Base-by-base conservation (phyloP, 2,113 vertebrate species). In the Synchiropus splendidus region DNA sequence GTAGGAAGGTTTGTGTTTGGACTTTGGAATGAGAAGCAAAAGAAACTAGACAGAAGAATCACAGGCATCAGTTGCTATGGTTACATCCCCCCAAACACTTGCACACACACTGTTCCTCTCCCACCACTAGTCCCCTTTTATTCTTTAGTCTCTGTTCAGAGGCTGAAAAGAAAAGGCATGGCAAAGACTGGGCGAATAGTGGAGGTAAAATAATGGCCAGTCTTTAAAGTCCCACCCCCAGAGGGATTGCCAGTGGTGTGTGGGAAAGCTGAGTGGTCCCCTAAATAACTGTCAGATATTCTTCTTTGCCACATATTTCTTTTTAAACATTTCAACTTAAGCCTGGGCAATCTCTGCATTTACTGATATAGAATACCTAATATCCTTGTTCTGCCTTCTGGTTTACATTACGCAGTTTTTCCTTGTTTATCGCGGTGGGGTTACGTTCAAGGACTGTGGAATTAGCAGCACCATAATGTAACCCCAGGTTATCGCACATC, bases 301-400 rank as follows among this genome's bases (percentile, higher is more conserved):
- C 61, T 64, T 47, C 39, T 48, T 47, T 60, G 49, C 48, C 48
- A 61, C 59, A 70, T 49, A 60, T 13, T 33, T 41, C 47, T 61
- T 54, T 58, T 75, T 75, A 68, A 75, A 68, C 66, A n/a, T n/a
- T 58, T 64, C 60, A 40, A 64, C 69, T 66, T 71, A 68, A 60
- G 61, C 54, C 45, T 62, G 46, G 75, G 72, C 72, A 71, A 77
- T 67, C 73, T 59, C 67, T 60, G 67, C 33, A 33, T 67, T 70
- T 77, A 74, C 64, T 64, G 63, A 64, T 54, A 51, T 27, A 10
- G 39, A 45, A 36, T 55, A 69, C 74, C 58, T 72, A 72, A 76
- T 72, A 56, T 62, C 52, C 74, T 59, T 64, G 31, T 49, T 60
- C 30, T 55, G 32, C 32, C 6, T 10, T 12, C 31, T 32, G 9